Evolutionary conservation across 2,797 vertebrate genomes (phyloP).

Genomic region (Halcyon leucocephala): DNA sequence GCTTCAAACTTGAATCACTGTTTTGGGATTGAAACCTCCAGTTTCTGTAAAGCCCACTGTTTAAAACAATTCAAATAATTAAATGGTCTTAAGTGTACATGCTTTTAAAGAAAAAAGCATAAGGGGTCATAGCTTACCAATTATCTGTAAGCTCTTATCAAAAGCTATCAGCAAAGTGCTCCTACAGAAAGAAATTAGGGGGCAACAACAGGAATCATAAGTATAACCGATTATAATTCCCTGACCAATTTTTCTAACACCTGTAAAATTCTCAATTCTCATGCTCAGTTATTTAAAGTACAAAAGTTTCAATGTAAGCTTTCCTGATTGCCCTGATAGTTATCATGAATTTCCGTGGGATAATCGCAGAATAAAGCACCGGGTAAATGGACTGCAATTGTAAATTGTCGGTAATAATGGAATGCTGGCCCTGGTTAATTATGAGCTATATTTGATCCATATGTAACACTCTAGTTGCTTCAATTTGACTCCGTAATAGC

Average conservation of each 20-base stretch:
- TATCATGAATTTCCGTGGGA: slow-evolving; percentile 23
- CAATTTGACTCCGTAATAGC: not conserved
- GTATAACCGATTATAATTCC: not conserved
- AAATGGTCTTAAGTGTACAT: rapidly evolving
- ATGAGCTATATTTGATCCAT: slow-evolving; percentile 22
- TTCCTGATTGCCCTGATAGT: slow-evolving; percentile 28
- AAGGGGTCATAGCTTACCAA: not conserved
- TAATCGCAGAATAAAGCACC: slow-evolving; percentile 34
- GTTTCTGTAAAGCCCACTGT: rapidly evolving
- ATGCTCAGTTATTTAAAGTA: not conserved
- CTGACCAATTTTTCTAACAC: not conserved
- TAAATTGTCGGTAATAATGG: slow-evolving; percentile 22
- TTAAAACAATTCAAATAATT: not conserved
- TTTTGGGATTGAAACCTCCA: not conserved
- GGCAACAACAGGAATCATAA: not conserved
- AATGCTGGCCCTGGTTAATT: slow-evolving; percentile 51
- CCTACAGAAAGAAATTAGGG: not conserved
- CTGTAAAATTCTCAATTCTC: not conserved
- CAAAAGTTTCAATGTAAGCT: not conserved
- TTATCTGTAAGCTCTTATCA: not conserved
- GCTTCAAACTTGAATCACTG: not conserved
- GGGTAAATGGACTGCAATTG: slow-evolving; percentile 48
- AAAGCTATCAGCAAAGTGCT: not conserved
- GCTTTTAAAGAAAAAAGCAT: not conserved
- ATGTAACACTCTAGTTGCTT: not conserved